Evolutionary conservation across 2,888 invertebrate species (phyloP).

Genomic region (Pinctada fucata): DNA sequence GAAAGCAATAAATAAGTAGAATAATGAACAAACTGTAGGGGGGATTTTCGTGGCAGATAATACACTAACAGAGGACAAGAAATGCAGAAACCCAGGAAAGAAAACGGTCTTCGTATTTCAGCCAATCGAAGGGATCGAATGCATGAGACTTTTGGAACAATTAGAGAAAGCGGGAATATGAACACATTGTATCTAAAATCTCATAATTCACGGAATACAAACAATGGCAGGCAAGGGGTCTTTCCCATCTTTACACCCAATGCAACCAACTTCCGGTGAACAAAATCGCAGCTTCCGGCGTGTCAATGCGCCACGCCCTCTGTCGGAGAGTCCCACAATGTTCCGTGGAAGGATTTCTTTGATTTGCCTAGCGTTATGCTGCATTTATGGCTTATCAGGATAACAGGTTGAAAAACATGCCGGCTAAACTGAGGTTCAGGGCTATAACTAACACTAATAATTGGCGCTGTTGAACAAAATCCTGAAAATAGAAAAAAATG

Average conservation of each 20-base stretch:
- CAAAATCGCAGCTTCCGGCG: no score
- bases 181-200: background rate
- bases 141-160: background rate
- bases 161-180: background rate
- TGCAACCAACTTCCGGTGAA: background rate
- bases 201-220: background rate
- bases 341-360: background rate
- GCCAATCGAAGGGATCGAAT: no score
- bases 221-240: background rate
- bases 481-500: slow-evolving; percentile 62
- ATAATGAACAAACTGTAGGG: no score
- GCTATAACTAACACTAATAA: slow-evolving; percentile 75
- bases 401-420: slow-evolving; percentile 76
- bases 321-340: background rate
- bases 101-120: no score
- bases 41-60: no score
- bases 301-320: background rate
- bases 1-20: no score
- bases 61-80: no score
- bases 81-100: no score
- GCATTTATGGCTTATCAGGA: slow-evolving; percentile 57
- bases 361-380: slow-evolving; percentile 6
- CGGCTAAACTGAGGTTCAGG: slow-evolving; percentile 75
- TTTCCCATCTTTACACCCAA: background rate
- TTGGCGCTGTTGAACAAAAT: slow-evolving; percentile 76